These are phyloP conservation scores for Drosophila murphyi DNA, from an alignment of 1,140 invertebrate genomes.

Conservation along the genomic window DNA sequence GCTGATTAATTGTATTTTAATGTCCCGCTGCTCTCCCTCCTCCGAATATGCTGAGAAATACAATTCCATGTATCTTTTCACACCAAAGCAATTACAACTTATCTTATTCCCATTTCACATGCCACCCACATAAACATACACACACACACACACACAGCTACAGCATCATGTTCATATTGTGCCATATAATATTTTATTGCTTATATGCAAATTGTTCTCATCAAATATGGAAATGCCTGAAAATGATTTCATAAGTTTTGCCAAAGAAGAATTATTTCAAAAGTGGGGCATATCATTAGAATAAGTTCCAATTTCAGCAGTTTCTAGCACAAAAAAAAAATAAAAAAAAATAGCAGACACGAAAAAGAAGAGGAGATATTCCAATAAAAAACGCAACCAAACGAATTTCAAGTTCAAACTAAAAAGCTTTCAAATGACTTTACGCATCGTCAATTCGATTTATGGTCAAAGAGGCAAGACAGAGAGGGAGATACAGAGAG, in stretches of 20 bases:
- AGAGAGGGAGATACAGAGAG: slow-evolving; percentile 26
- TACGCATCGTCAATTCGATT: slow-evolving; percentile 73
- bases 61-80: neutral
- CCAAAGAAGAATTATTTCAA: slow-evolving; percentile 21
- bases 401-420: slow-evolving; percentile 73
- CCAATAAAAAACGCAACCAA: slow-evolving; percentile 27
- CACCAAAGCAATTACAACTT: slow-evolving; percentile 14
- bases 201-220: slow-evolving; percentile 61
- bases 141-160: neutral
- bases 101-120: slow-evolving; percentile 2
- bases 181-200: slow-evolving; percentile 35
- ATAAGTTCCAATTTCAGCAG: slow-evolving; percentile 22
- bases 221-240: slow-evolving; percentile 69
- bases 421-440: slow-evolving; percentile 65
- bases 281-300: slow-evolving; percentile 43
- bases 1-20: neutral
- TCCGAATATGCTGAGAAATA: neutral
- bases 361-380: neutral
- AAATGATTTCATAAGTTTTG: slow-evolving; percentile 53
- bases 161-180: slow-evolving; percentile 2
- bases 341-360: slow-evolving; percentile 1
- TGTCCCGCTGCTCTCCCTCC: neutral
- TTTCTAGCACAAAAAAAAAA: slow-evolving; percentile 3
- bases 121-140: neutral
- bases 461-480: slow-evolving; percentile 55